A percentile compares a stretch with the other conserved stretches of the same genome.
These are phyloP conservation scores for Habroteleia sp. DNA, from an alignment of 2,888 invertebrate species.

Conservation along the genomic window DNA sequence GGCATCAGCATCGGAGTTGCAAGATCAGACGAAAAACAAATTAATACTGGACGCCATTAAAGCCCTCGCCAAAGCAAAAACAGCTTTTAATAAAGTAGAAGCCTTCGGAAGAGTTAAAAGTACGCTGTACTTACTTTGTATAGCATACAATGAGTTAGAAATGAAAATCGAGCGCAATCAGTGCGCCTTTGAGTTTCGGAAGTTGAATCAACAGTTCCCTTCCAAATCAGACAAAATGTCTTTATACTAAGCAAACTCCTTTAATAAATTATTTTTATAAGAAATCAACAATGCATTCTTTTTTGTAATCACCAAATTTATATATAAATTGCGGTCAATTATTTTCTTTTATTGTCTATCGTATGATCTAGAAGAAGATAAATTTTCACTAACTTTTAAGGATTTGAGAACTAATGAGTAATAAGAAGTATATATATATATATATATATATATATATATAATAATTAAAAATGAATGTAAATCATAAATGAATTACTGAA, in stretches of 20 bases:
- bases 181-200: constrained; percentile 90
- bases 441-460: too few relatives aligned
- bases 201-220: constrained; percentile 88
- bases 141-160: constrained; percentile 88
- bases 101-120: constrained; percentile 89
- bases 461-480: too few relatives aligned
- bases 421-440: too few relatives aligned
- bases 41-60: constrained; percentile 84
- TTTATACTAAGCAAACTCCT: constrained; percentile 67
- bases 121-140: constrained; percentile 85
- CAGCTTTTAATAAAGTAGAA: constrained; percentile 88
- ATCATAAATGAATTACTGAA: too few relatives aligned
- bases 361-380: too few relatives aligned
- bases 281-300: not conserved
- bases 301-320: too few relatives aligned
- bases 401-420: too few relatives aligned
- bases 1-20: constrained; percentile 83
- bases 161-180: constrained; percentile 88
- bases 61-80: constrained; percentile 86
- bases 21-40: constrained; percentile 81
- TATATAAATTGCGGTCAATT: too few relatives aligned
- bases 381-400: too few relatives aligned
- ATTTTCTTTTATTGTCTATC: too few relatives aligned
- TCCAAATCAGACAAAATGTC: constrained; percentile 83
- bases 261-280: constrained; percentile 29